Evolutionary conservation across 1,140 invertebrate genomes (phyloP).

Genomic region (Pseudomyrmex gracilis): DNA sequence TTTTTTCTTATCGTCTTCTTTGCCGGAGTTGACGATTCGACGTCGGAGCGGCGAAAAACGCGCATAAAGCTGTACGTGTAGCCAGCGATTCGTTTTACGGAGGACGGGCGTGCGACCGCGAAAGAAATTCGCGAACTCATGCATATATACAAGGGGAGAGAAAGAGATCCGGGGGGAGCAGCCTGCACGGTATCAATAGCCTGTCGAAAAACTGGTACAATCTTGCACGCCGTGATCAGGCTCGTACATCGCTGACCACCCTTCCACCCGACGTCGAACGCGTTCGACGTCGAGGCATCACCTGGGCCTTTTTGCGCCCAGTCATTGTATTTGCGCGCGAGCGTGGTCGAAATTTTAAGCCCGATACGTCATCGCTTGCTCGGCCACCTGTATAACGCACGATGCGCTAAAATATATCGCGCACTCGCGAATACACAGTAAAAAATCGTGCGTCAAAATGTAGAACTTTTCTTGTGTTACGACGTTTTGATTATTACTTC

Average conservation of each 20-base stretch:
- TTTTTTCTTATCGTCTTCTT: slow-evolving; percentile 31
- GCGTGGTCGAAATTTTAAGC: slow-evolving; percentile 82
- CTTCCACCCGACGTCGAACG: slow-evolving; percentile 35
- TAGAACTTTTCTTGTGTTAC: too few species aligned
- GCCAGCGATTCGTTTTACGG: slow-evolving; percentile 80
- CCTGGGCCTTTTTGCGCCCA: slow-evolving; percentile 79
- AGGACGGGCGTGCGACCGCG: slow-evolving; percentile 77
- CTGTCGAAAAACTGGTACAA: slow-evolving; percentile 84
- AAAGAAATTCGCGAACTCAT: slow-evolving; percentile 83
- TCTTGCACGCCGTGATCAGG: slow-evolving; percentile 74
- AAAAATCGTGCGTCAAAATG: too few species aligned
- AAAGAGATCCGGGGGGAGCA: slow-evolving; percentile 47
- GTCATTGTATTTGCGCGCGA: slow-evolving; percentile 80
- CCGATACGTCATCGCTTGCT: background rate
- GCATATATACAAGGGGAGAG: slow-evolving; percentile 76
- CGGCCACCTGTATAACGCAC: slow-evolving; percentile 58
- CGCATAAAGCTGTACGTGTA: slow-evolving; percentile 73
- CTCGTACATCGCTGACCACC: slow-evolving; percentile 43
- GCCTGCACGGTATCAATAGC: slow-evolving; percentile 80
- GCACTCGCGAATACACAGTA: too few species aligned
- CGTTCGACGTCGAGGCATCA: slow-evolving; percentile 68
- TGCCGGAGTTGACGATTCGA: slow-evolving; percentile 56
- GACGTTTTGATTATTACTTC: too few species aligned
- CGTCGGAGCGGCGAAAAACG: slow-evolving; percentile 73
- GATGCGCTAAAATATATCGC: background rate